phyloP scores from a whole-genome alignment of 2,113 vertebrate genomes.

The Sciurus niger region DNA sequence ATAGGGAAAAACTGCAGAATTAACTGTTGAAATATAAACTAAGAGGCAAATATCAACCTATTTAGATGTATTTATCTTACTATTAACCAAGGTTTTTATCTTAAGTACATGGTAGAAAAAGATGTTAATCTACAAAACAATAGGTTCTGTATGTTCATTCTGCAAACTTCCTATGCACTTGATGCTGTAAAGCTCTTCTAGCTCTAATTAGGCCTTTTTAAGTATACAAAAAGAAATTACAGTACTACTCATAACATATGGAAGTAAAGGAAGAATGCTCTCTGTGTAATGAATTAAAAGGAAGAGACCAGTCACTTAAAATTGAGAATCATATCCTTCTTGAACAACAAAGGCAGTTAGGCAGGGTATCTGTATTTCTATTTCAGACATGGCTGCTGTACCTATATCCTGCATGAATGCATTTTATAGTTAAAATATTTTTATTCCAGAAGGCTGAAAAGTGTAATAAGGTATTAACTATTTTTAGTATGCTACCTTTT shows the following conservation, averaged over 20 bases:
- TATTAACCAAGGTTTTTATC: slow-evolving; percentile 49
- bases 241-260: background rate
- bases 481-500: slow-evolving; percentile 43
- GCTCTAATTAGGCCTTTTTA: slow-evolving; percentile 60
- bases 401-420: background rate
- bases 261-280: slow-evolving; percentile 5
- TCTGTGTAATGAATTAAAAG: slow-evolving; percentile 47
- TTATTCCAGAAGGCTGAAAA: slow-evolving; percentile 62
- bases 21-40: slow-evolving; percentile 60
- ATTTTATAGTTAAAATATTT: slow-evolving; percentile 64
- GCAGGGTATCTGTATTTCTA: slow-evolving; percentile 14
- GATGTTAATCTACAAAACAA: slow-evolving; percentile 59
- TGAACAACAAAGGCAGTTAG: background rate
- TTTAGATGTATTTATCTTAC: slow-evolving; percentile 55
- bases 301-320: slow-evolving; percentile 6
- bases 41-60: slow-evolving; percentile 14
- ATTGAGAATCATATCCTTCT: background rate
- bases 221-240: slow-evolving; percentile 23
- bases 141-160: slow-evolving; percentile 16
- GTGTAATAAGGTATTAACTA: slow-evolving; percentile 30
- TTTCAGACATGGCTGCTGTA: slow-evolving; percentile 12
- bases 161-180: background rate
- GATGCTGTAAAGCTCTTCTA: slow-evolving; percentile 42
- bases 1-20: slow-evolving; percentile 48
- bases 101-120: slow-evolving; percentile 53